phyloP scores from a whole-genome alignment of 2,113 vertebrate genomes.

The Thamnophis sirtalis region DNA sequence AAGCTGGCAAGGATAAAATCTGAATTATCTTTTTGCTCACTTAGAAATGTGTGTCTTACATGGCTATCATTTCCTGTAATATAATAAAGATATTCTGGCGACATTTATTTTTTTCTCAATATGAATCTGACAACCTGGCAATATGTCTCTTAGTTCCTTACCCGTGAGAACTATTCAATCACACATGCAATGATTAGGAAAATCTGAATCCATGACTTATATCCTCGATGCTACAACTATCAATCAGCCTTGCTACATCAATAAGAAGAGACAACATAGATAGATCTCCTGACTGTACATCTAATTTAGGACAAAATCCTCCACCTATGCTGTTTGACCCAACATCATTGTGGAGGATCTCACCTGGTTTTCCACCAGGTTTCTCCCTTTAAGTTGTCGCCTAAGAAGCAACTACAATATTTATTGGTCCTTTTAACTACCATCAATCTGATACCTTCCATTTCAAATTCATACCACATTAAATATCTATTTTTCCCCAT shows the following conservation, averaged over 20 bases:
- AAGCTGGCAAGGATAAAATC: not conserved
- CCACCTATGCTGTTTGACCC: not conserved
- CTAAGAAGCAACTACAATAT: not conserved
- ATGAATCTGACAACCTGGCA: not conserved
- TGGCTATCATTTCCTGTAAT: not conserved
- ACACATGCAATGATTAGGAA: not conserved
- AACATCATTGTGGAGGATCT: not conserved
- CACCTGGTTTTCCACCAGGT: not conserved
- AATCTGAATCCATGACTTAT: not conserved
- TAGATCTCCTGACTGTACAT: not conserved
- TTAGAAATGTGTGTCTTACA: not conserved
- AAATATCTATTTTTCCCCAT: not conserved
- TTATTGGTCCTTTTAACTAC: not conserved
- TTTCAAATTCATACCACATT: not conserved
- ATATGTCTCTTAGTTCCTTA: not conserved
- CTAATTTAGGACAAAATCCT: not conserved
- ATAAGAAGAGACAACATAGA: not conserved
- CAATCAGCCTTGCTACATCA: not conserved
- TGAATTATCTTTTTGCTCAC: not conserved
- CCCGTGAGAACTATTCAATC: not conserved
- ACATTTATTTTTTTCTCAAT: not conserved
- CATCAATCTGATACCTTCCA: not conserved
- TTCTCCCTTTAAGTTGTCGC: not conserved
- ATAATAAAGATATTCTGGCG: not conserved
- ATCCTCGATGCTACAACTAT: not conserved